These are phyloP conservation scores for Timandra comae DNA, from an alignment of 2,888 invertebrate species.

Conservation along the genomic window DNA sequence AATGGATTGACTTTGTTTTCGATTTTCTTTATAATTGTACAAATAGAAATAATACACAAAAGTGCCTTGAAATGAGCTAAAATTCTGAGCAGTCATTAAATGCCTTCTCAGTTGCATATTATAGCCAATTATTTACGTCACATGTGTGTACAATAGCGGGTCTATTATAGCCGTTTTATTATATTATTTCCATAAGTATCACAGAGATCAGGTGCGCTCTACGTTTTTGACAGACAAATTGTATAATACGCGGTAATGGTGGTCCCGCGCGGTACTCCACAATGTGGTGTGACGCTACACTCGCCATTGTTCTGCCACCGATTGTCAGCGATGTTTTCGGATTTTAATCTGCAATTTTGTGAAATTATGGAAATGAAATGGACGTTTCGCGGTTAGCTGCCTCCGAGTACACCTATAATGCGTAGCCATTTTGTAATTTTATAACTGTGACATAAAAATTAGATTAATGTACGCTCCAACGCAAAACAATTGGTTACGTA, in stretches of 20 bases:
- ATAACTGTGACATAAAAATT: constrained; percentile 50
- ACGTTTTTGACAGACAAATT: constrained; percentile 71
- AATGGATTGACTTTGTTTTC: constrained; percentile 10
- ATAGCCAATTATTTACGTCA: constrained; percentile 35
- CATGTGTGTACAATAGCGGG: constrained; percentile 29
- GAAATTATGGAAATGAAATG: constrained; percentile 71
- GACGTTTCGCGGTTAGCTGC: constrained; percentile 72
- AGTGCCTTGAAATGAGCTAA: too few species aligned
- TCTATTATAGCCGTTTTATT: constrained; percentile 34
- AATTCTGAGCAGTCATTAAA: too few species aligned
- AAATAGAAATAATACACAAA: too few species aligned
- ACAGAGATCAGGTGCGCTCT: constrained; percentile 30
- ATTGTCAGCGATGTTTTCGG: constrained; percentile 66
- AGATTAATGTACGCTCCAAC: constrained; percentile 18
- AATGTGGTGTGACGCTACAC: constrained; percentile 26
- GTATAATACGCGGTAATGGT: constrained; percentile 59
- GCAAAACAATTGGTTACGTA: constrained; percentile 6
- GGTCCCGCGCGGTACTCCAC: neutral
- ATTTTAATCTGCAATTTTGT: constrained; percentile 69
- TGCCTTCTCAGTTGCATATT: constrained; percentile 19
- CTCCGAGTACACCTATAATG: constrained; percentile 35
- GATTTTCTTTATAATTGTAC: too few species aligned
- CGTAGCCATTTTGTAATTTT: constrained; percentile 50
- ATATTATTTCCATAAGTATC: constrained; percentile 29
- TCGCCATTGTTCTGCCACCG: constrained; percentile 58